These are phyloP conservation scores for Amiota mariae DNA, from an alignment of 2,888 invertebrate genomes.

Conservation along the genomic window DNA sequence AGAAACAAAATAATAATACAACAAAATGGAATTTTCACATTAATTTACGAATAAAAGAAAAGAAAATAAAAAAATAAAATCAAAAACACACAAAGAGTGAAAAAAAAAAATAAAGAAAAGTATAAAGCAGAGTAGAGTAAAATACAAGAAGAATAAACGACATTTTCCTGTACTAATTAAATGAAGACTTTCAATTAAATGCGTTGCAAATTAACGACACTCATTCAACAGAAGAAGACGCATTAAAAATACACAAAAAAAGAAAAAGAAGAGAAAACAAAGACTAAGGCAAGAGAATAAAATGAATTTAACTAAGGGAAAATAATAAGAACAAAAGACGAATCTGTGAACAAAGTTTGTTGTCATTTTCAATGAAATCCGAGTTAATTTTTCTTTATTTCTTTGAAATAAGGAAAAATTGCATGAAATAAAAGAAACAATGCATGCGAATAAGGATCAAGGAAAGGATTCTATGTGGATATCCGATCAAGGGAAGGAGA, in stretches of 20 bases:
- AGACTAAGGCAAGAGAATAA: not conserved
- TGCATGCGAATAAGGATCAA: not conserved
- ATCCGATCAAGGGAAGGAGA: too few relatives aligned
- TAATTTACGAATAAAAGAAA: not conserved
- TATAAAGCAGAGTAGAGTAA: not conserved
- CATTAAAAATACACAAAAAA: too few relatives aligned
- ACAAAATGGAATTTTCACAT: slow-evolving; percentile 11
- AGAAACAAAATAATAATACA: too few relatives aligned
- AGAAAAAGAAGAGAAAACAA: not conserved
- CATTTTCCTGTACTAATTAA: slow-evolving; percentile 13
- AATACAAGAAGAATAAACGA: not conserved
- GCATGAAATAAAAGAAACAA: not conserved
- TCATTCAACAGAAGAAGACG: not conserved
- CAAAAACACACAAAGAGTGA: not conserved
- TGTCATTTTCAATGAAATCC: slow-evolving; percentile 22
- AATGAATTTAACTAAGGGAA: not conserved
- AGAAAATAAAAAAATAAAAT: not conserved
- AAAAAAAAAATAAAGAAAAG: not conserved
- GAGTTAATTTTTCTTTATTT: not conserved
- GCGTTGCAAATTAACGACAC: slow-evolving; percentile 21
- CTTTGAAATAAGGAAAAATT: not conserved
- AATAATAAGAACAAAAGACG: not conserved
- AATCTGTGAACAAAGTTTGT: slow-evolving; percentile 12
- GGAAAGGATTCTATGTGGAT: too few relatives aligned
- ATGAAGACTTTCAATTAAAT: slow-evolving; percentile 21